phyloP scores from a whole-genome alignment of 2,888 invertebrate species.

The Pristionchus fissidentatus region DNA sequence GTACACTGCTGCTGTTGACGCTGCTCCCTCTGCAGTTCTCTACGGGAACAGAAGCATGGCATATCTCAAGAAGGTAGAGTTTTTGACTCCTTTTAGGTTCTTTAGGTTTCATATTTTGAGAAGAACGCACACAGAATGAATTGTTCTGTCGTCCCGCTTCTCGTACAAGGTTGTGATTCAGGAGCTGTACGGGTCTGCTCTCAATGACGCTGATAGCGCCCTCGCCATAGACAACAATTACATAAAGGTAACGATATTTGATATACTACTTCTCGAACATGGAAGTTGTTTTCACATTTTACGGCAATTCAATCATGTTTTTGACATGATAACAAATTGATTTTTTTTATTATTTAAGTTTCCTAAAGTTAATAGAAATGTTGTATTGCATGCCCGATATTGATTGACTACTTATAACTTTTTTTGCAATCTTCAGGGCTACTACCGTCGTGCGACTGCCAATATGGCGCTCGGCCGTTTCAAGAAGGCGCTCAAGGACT shows the following conservation, averaged over 20 bases:
- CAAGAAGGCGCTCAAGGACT: slow-evolving; percentile 94
- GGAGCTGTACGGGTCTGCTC: slow-evolving; percentile 94
- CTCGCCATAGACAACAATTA: slow-evolving; percentile 91
- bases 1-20: slow-evolving; percentile 88
- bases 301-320: neutral
- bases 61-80: slow-evolving; percentile 84
- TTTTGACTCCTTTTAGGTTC: slow-evolving; percentile 80
- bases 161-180: neutral
- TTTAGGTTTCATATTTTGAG: neutral
- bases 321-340: neutral
- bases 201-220: slow-evolving; percentile 91
- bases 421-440: slow-evolving; percentile 81
- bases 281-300: neutral
- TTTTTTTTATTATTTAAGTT: neutral
- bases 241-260: slow-evolving; percentile 83
- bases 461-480: slow-evolving; percentile 98
- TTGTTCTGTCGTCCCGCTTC: no score
- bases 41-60: slow-evolving; percentile 86
- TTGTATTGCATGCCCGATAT: no score
- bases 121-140: no score
- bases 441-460: slow-evolving; percentile 94
- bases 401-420: neutral
- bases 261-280: no score
- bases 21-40: slow-evolving; percentile 87
- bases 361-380: no score